Base-by-base conservation (phyloP, 2,113 vertebrate genomes). In the Emydocephalus ijimae region DNA sequence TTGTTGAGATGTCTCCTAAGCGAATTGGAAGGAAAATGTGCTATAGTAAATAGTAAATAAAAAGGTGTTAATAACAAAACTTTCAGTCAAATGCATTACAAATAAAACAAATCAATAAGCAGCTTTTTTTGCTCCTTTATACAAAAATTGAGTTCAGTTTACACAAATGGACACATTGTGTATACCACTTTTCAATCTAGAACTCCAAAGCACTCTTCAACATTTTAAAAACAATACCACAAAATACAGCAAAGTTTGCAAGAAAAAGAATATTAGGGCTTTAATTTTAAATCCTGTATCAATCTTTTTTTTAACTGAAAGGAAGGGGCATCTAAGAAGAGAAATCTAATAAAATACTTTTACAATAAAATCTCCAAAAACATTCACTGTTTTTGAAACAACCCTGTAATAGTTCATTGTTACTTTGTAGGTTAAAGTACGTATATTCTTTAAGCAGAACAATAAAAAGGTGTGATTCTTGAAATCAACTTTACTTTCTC, bases 391-490 rank as follows among this genome's bases (percentile, higher is more conserved):
- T 74, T 69, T 74, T 74, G 43, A 39, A 21, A 23, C 57, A 64
- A 64, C 48, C 57, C 85, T 64, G 48, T 52, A 87, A 23, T 74
- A 18, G 4, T 39, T 55, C 89, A n/a, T 3, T 43, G 0, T 3
- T 50, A 3, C 48, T 81, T 1, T 1, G 59, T 89, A 64, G 0
- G 50, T 26, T 91, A 55, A 8, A 45, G 85, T 89, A 45, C 0
- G 5, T 45, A 54, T 5, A 43, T 2, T 1, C 0, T 3, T 43
- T 57, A 74, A 5, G 52, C 81, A 20, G 4, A 10, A 50, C 8
- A 0, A 15, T 1, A 9, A 15, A 89, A 91, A 10, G 43, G 9
- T 1, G 3, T 85, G 0, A 50, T 92, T 8, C 0, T 88, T 85
- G 92, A 26, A 52, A 90, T 54, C 89, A 92, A 0, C 43, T 39